Percentiles rank a stretch among this genome's conserved stretches.
Evolutionary conservation across 2,113 vertebrate species (phyloP).

Genomic region (Saguinus imperator): DNA sequence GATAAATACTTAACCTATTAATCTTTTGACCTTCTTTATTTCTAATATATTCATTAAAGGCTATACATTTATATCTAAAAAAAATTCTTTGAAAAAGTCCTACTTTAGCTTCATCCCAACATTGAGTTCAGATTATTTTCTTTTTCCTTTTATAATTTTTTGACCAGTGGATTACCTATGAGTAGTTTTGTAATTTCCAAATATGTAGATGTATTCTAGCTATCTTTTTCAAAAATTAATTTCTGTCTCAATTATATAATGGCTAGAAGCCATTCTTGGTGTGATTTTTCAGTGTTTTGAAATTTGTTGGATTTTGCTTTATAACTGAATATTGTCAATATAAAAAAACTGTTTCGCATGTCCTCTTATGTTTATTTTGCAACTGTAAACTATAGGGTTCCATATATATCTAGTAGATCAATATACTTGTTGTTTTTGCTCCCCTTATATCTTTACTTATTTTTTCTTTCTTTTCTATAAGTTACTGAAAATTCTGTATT

Average conservation of each 20-base stretch:
- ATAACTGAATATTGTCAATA: neutral
- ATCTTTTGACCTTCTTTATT: neutral
- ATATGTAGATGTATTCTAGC: neutral
- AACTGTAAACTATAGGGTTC: neutral
- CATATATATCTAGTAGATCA: neutral
- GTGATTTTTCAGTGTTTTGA: neutral
- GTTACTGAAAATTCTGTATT: constrained; percentile 3
- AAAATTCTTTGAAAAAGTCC: neutral
- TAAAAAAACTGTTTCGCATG: neutral
- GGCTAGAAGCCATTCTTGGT: neutral
- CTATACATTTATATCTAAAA: neutral
- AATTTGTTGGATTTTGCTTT: constrained; percentile 25
- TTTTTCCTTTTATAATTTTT: neutral
- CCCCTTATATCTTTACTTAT: neutral
- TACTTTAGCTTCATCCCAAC: neutral
- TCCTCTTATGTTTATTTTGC: neutral
- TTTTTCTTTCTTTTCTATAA: neutral
- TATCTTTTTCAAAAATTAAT: neutral
- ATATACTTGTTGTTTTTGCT: neutral
- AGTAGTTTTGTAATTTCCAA: neutral
- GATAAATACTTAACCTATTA: neutral
- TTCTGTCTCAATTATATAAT: neutral
- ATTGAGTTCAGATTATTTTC: neutral
- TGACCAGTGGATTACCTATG: neutral
- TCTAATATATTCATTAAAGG: neutral